A percentile compares a stretch with the other conserved stretches of the same genome.
These are phyloP conservation scores for Clarias platycephalus DNA, from an alignment of 2,797 vertebrate genomes.

Conservation along the genomic window DNA sequence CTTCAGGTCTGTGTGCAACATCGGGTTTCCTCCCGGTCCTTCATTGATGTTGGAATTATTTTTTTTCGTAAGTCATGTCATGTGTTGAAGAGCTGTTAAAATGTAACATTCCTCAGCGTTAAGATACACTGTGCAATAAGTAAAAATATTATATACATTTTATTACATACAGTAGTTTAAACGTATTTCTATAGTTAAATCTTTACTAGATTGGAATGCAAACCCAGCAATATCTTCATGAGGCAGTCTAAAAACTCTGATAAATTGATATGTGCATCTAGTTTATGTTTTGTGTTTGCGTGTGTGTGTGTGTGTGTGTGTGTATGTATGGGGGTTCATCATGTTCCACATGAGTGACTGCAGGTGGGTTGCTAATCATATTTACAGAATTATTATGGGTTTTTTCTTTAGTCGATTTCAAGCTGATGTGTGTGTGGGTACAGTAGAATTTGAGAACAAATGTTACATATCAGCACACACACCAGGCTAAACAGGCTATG, in stretches of 20 bases:
- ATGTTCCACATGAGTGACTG: slow-evolving; percentile 9
- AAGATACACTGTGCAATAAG: neutral
- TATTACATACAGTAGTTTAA: neutral
- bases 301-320: neutral
- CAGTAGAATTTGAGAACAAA: slow-evolving; percentile 2
- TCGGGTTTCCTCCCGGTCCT: too few species aligned
- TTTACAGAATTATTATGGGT: slow-evolving; percentile 14
- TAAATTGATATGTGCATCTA: neutral
- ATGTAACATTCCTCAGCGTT: neutral
- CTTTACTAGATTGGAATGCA: neutral
- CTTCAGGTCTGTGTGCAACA: too few species aligned
- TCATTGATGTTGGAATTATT: neutral
- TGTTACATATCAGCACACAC: slow-evolving; percentile 11
- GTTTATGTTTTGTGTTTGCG: neutral
- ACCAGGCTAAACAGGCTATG: neutral
- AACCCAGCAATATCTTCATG: neutral
- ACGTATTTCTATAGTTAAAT: neutral
- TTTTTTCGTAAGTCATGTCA: neutral
- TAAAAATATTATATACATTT: too few species aligned
- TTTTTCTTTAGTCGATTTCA: slow-evolving; percentile 10
- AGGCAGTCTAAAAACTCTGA: neutral
- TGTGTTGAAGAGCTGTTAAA: neutral
- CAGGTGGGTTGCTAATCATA: slow-evolving; percentile 16
- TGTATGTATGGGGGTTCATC: neutral
- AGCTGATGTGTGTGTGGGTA: slow-evolving; percentile 7